Base-by-base conservation (phyloP, 2,888 invertebrate genomes). In the Spisula subtruncata region DNA sequence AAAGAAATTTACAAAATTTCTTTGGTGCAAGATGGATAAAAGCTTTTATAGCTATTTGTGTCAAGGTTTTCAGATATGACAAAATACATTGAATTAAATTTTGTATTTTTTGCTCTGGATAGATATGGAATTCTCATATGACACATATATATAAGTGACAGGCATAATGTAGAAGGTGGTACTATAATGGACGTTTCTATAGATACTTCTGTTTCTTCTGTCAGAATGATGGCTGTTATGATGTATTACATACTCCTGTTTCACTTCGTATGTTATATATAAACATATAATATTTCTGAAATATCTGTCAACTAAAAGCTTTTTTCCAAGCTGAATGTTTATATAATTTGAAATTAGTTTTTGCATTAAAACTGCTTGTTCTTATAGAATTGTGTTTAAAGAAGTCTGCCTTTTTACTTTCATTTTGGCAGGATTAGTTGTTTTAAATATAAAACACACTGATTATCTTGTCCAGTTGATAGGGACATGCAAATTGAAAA, bases 171-270 rank as follows among this genome's bases (percentile, higher is more conserved):
- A 41, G 41, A 8, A 41, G 0, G 0, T 66, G 25, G 60, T 25
- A 0, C 10, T 20, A 20, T 66, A 25, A n/a, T n/a, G n/a, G n/a
- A 66, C n/a, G 0, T 56, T 18, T 20, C 2, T n/a, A n/a, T n/a
- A n/a, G n/a, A n/a, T n/a, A n/a, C n/a, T n/a, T n/a, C 25, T 25
- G 25, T 66, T 66, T n/a, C n/a, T n/a, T 8, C 60, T 25, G 10
- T n/a, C n/a, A 25, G 41, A 41, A 66, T 66, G 60, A 25, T 66
- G 60, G n/a, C 25, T 66, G n/a, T 66, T 66, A 66, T 66, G 60
- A 66, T 66, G n/a, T 25, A 66, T 25, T 25, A 66, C 25, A 6
- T 66, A 66, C 60, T 25, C 12, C 5, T 6, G 5, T 66, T 5
- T 66, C n/a, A n/a, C 25, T 4, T 25, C 16, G 10, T 51, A 66